These are phyloP conservation scores for Pseudeuparius sepicola DNA, from an alignment of 2,888 invertebrate genomes.

Conservation along the genomic window DNA sequence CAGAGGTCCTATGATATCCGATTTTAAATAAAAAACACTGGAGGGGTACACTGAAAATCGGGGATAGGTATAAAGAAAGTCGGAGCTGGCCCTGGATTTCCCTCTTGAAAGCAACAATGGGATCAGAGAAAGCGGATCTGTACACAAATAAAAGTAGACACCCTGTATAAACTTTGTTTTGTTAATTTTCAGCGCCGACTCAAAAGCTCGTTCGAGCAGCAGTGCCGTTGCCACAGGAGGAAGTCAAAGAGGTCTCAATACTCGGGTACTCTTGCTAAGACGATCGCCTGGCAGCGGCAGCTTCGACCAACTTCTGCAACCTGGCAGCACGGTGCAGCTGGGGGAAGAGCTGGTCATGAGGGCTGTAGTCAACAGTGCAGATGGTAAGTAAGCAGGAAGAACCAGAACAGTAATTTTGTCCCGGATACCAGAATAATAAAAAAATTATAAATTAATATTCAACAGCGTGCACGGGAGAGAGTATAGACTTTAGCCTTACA, in stretches of 20 bases:
- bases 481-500: too few relatives aligned
- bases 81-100: too few relatives aligned
- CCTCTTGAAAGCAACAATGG: too few relatives aligned
- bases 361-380: slow-evolving; percentile 44
- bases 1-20: too few relatives aligned
- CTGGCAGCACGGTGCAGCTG: slow-evolving; percentile 44
- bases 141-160: slow-evolving; percentile 1
- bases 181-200: slow-evolving; percentile 22
- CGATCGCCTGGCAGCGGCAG: slow-evolving; percentile 39
- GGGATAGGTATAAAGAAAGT: too few relatives aligned
- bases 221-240: slow-evolving; percentile 44
- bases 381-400: slow-evolving; percentile 40
- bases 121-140: slow-evolving; percentile 12
- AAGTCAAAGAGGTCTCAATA: slow-evolving; percentile 43
- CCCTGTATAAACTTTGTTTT: slow-evolving; percentile 2
- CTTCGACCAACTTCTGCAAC: slow-evolving; percentile 42
- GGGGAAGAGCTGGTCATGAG: slow-evolving; percentile 48
- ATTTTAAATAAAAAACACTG: too few relatives aligned
- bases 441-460: too few relatives aligned
- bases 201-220: slow-evolving; percentile 33
- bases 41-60: too few relatives aligned
- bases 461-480: too few relatives aligned
- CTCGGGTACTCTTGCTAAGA: slow-evolving; percentile 43
- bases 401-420: too few relatives aligned
- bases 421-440: too few relatives aligned